A percentile compares a stretch with the other conserved stretches of the same genome.
Conservation (phyloP, 2,113 vertebrate genomes). For the Ctenodactylus gundi region DNA sequence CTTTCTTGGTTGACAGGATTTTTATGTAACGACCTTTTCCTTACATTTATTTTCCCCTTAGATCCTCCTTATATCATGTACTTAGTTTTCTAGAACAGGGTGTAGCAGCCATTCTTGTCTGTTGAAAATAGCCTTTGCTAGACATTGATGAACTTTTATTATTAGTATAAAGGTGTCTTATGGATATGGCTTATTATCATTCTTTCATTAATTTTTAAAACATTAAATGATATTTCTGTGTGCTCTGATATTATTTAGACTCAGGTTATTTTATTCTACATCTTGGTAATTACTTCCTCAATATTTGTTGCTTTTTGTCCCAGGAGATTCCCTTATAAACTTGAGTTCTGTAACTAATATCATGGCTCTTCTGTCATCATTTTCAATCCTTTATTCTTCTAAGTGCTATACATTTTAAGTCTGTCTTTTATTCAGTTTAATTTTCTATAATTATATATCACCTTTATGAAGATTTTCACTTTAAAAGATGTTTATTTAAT, state of each 20-base stretch:
- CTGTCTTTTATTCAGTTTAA: not conserved
- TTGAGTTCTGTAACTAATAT: not conserved
- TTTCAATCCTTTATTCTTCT: not conserved
- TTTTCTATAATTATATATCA: not conserved
- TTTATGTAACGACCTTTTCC: not conserved
- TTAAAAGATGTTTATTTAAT: conserved; percentile 15
- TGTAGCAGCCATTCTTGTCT: not conserved
- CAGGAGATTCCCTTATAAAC: not conserved
- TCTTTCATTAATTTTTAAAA: not conserved
- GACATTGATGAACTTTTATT: not conserved
- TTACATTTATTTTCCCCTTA: no score
- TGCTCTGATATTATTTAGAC: not conserved
- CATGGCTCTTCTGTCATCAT: not conserved
- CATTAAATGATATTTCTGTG: not conserved
- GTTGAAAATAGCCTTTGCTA: not conserved
- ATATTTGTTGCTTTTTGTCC: not conserved
- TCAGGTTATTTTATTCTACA: not conserved
- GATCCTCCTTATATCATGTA: not conserved
- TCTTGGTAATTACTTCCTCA: not conserved
- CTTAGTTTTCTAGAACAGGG: not conserved
- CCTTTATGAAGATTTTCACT: not conserved
- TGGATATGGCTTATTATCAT: not conserved
- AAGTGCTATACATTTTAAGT: conserved; percentile 7
- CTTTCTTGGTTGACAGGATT: not conserved
- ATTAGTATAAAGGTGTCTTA: not conserved